Evolutionary conservation across 2,888 invertebrate genomes (phyloP).

Genomic region (Oegoconia quadripuncta): DNA sequence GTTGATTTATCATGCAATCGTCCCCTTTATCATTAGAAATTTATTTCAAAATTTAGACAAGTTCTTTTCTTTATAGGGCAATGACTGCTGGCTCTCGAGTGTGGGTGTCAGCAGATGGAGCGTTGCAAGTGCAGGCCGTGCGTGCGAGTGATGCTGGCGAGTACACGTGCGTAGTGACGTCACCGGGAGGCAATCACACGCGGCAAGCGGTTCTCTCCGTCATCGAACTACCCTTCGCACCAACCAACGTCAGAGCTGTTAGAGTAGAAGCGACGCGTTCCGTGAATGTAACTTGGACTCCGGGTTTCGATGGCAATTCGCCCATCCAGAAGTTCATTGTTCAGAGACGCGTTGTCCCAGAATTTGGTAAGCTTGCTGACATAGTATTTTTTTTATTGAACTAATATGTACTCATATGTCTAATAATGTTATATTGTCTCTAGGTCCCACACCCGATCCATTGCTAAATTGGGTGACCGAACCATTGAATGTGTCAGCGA

Average conservation of each 20-base stretch:
- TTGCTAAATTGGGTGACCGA: constrained; percentile 93
- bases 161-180: constrained; percentile 94
- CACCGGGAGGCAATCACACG: constrained; percentile 95
- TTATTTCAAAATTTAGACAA: too few relatives aligned
- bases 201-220: constrained; percentile 88
- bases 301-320: constrained; percentile 98
- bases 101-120: constrained; percentile 88
- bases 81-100: constrained; percentile 83
- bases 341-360: constrained; percentile 93
- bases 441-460: constrained; percentile 92
- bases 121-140: constrained; percentile 92
- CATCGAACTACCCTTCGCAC: constrained; percentile 97
- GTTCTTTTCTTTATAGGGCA: constrained; percentile 37
- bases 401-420: too few relatives aligned
- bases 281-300: constrained; percentile 96
- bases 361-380: constrained; percentile 90
- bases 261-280: constrained; percentile 84
- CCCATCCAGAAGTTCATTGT: constrained; percentile 95
- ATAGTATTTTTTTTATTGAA: too few relatives aligned
- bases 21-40: too few relatives aligned
- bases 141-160: constrained; percentile 95
- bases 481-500: constrained; percentile 89
- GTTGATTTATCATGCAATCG: constrained; percentile 38
- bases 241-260: constrained; percentile 89
- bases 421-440: background rate